Conservation (phyloP, 92 coral and sea anemone species). For the Palythoa grandiflora region DNA sequence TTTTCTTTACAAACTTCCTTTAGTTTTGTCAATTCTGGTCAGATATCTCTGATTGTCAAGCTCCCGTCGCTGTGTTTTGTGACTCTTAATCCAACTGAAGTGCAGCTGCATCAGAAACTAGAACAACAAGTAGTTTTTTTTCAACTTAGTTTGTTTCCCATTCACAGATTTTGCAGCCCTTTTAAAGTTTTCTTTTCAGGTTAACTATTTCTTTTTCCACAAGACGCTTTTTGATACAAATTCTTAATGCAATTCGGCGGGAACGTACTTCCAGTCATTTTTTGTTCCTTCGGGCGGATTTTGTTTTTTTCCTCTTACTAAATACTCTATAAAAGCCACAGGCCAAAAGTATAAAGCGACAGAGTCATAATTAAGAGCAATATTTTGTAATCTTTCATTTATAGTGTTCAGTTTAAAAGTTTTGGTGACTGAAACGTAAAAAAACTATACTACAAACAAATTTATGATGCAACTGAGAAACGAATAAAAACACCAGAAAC, state of each 20-base stretch:
- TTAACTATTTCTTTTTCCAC: background rate
- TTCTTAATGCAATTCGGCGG: background rate
- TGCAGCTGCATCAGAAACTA: too few species aligned
- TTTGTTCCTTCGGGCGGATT: background rate
- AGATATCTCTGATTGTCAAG: too few species aligned
- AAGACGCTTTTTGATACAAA: background rate
- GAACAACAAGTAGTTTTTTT: too few species aligned
- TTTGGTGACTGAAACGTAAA: conserved; percentile 25
- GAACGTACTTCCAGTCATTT: conserved; percentile 24
- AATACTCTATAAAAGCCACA: conserved; percentile 13
- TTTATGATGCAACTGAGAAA: background rate
- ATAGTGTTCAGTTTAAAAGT: background rate
- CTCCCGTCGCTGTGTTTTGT: too few species aligned
- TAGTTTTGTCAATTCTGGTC: too few species aligned
- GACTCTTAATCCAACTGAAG: too few species aligned
- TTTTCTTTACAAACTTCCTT: too few species aligned
- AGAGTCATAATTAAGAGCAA: background rate
- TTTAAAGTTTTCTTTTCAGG: too few species aligned
- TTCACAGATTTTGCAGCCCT: too few species aligned
- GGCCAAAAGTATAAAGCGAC: background rate
- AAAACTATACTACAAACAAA: conserved; percentile 5
- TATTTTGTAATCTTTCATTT: background rate
- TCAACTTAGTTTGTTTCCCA: too few species aligned
- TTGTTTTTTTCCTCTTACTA: background rate
- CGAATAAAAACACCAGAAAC: background rate